A percentile compares a stretch with the other conserved stretches of the same genome.
phyloP scores from a whole-genome alignment of 2,113 vertebrate species.

The Thymallus thymallus region DNA sequence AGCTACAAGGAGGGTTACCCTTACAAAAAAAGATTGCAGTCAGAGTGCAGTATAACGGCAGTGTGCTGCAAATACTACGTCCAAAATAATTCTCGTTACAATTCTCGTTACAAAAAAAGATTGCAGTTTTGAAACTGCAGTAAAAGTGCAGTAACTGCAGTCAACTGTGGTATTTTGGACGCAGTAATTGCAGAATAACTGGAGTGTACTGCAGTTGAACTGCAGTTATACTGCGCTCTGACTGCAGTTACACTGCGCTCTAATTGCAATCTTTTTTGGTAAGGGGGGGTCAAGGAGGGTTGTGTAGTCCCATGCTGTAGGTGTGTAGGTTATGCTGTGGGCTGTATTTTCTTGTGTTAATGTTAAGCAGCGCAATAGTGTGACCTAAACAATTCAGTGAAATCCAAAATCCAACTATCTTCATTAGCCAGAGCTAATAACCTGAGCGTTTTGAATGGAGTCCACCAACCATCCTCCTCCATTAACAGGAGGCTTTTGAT shows the following conservation, averaged over 20 bases:
- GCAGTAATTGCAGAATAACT: too few species aligned
- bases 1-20: too few species aligned
- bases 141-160: background rate
- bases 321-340: background rate
- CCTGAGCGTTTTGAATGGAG: slow-evolving; percentile 18
- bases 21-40: too few species aligned
- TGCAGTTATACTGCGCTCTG: too few species aligned
- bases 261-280: too few species aligned
- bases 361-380: slow-evolving; percentile 14
- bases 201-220: too few species aligned
- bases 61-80: too few species aligned
- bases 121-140: background rate
- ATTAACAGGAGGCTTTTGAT: slow-evolving; percentile 40
- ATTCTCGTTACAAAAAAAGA: background rate
- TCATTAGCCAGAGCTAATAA: slow-evolving; percentile 38
- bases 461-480: slow-evolving; percentile 26
- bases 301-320: background rate
- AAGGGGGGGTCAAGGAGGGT: too few species aligned
- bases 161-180: too few species aligned
- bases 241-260: too few species aligned
- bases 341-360: background rate
- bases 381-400: background rate
- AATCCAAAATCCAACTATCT: slow-evolving; percentile 13
- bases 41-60: too few species aligned
- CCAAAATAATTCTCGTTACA: too few species aligned